A percentile compares a stretch with the other conserved stretches of the same genome.
These are phyloP conservation scores for Sialis fuliginosa DNA, from an alignment of 2,888 invertebrate genomes.

Conservation along the genomic window DNA sequence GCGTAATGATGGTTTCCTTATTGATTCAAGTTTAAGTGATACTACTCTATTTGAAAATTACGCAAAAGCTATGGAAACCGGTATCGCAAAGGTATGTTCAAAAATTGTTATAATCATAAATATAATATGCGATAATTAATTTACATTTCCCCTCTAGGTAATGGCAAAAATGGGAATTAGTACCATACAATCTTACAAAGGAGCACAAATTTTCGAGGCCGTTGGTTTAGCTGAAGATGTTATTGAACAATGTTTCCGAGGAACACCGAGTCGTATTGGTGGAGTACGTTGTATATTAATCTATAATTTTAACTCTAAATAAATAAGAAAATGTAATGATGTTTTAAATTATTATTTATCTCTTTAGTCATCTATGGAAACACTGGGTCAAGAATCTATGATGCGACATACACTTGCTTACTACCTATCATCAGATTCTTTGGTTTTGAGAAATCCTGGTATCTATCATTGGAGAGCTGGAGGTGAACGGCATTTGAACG, in stretches of 20 bases:
- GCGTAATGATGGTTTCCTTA: constrained; percentile 59
- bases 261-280: constrained; percentile 52
- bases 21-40: constrained; percentile 61
- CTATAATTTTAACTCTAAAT: too few species aligned
- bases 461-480: constrained; percentile 93
- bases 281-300: constrained; percentile 37
- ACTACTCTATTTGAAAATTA: constrained; percentile 72
- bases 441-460: constrained; percentile 65
- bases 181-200: constrained; percentile 94
- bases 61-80: constrained; percentile 65
- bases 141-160: constrained; percentile 16
- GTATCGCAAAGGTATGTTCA: constrained; percentile 55
- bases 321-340: too few species aligned
- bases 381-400: constrained; percentile 70
- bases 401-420: constrained; percentile 67
- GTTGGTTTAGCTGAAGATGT: constrained; percentile 88
- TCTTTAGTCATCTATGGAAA: constrained; percentile 45
- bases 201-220: constrained; percentile 98
- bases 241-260: constrained; percentile 83
- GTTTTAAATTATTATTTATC: background rate
- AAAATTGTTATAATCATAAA: too few species aligned
- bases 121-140: background rate
- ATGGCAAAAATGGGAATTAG: constrained; percentile 99
- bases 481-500: constrained; percentile 96
- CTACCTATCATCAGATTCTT: constrained; percentile 45